Evolutionary conservation across 1,140 invertebrate species (phyloP), one percentile per base, ranked within the genome.

Genomic region (Tribolium castaneum): DNA sequence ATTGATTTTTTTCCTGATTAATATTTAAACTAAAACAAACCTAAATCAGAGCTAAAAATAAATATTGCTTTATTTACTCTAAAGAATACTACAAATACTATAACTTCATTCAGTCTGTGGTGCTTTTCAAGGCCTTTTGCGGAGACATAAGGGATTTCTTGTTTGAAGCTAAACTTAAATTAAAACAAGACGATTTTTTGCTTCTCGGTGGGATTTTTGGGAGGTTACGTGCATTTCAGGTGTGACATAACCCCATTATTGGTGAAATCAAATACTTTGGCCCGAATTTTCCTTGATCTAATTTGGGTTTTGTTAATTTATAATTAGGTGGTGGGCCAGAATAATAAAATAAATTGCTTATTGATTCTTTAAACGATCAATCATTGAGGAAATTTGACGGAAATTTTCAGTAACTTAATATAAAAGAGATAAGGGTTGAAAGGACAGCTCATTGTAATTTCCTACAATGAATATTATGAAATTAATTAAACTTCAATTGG

Each of bases 291-390:
- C 25, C 22, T 62, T 13, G 22, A 10, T 62, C 19, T 62, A 62
- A 54, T 30, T 62, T 62, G 22, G 19, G 22, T 62, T 25, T 62
- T 62, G 22, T 62, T 62, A 62, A 62, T 66, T 66, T 66, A 34
- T 66, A 66, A 66, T 66, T 12, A 35, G 2, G 10, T 30, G 30
- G 14, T 25, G 25, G 25, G 25, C 34, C 30, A 9, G 59, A 66
- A 66, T 34, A 66, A 66, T 66, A 66, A 66, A 66, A 66, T 66
- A 66, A 66, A 66, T 66, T 66, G 30, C 30, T 66, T 66, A 66
- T 66, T 66, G 59, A 66, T 66, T 62, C 59, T 66, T 66, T 13
- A 66, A 66, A 66, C 59, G 59, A 66, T 66, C 59, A 66, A 66
- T 66, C 59, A 66, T 35, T 25, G 30, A 30, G 25, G 14, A 35